Evolutionary conservation across 35 echinoderm and acorn worm species (phyloP).

Genomic region (Ophiothrix spiculata): DNA sequence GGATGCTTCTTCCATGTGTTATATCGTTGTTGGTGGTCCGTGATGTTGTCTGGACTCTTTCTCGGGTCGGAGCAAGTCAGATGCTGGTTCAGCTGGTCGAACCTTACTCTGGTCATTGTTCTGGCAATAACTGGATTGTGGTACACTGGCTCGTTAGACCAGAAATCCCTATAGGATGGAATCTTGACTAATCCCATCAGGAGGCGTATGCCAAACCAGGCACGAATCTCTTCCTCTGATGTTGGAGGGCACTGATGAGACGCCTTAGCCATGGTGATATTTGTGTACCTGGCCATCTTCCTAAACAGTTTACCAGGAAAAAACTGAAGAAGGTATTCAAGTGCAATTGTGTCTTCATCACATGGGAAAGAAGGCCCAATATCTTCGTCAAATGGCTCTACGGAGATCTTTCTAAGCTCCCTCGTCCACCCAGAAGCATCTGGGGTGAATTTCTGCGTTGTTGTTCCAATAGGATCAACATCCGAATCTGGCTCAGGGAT

Average conservation of each 20-base stretch:
- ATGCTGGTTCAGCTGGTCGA: not conserved
- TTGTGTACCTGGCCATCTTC: not conserved
- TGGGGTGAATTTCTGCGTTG: not conserved
- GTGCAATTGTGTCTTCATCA: not conserved
- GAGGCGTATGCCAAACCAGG: not conserved
- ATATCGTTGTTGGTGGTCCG: not conserved
- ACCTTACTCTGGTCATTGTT: not conserved
- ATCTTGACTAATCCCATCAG: not conserved
- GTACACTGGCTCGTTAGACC: not conserved
- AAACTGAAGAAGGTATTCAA: not conserved
- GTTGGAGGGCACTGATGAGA: not conserved
- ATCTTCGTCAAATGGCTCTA: not conserved
- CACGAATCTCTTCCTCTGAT: not conserved
- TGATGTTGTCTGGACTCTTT: not conserved
- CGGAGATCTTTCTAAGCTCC: not conserved
- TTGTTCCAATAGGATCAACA: not conserved
- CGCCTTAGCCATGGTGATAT: not conserved
- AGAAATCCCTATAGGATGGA: not conserved
- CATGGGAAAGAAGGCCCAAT: not conserved
- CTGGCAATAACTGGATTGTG: not conserved
- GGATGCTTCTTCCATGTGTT: not conserved
- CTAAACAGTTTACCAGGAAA: not conserved
- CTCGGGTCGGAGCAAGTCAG: not conserved
- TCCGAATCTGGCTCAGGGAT: not conserved
- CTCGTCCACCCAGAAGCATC: not conserved